phyloP scores from a whole-genome alignment of 2,888 invertebrate genomes.

The Mesochorus sp. region DNA sequence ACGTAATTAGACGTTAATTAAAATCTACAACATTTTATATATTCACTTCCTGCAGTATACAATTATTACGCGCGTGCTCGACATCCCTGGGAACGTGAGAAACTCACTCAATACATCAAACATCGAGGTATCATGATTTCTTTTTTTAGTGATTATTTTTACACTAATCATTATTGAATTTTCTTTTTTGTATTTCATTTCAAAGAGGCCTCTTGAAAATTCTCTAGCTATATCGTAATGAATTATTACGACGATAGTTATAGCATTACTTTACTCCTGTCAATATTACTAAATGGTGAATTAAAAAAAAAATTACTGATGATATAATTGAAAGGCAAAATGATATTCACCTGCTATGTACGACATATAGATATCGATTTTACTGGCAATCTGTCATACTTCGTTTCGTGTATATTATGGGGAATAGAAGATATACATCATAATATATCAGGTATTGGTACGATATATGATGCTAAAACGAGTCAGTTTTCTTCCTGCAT shows the following conservation, averaged over 20 bases:
- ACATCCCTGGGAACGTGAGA: not conserved
- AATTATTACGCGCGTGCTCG: constrained; percentile 10
- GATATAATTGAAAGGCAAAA: constrained; percentile 31
- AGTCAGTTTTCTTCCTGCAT: constrained; percentile 21
- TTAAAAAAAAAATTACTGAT: constrained; percentile 19
- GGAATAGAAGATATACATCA: constrained; percentile 42
- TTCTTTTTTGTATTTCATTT: constrained; percentile 68
- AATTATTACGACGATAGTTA: constrained; percentile 61
- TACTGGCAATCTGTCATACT: constrained; percentile 14
- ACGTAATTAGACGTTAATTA: constrained; percentile 52
- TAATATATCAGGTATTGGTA: constrained; percentile 52
- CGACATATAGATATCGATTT: constrained; percentile 12
- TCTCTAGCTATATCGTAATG: constrained; percentile 5
- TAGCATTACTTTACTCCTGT: not conserved
- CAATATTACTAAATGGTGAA: constrained; percentile 7
- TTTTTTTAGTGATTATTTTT: not conserved
- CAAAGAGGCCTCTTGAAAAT: constrained; percentile 52
- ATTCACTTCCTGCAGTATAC: not conserved
- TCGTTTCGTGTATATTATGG: constrained; percentile 39
- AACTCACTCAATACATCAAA: not conserved
- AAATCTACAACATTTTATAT: constrained; percentile 15
- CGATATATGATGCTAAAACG: constrained; percentile 23
- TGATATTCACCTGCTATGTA: constrained; percentile 42
- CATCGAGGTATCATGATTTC: not conserved
- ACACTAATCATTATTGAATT: not conserved